These are phyloP conservation scores for Mionectes olivaceus DNA, from an alignment of 2,797 vertebrate genomes.

Conservation along the genomic window DNA sequence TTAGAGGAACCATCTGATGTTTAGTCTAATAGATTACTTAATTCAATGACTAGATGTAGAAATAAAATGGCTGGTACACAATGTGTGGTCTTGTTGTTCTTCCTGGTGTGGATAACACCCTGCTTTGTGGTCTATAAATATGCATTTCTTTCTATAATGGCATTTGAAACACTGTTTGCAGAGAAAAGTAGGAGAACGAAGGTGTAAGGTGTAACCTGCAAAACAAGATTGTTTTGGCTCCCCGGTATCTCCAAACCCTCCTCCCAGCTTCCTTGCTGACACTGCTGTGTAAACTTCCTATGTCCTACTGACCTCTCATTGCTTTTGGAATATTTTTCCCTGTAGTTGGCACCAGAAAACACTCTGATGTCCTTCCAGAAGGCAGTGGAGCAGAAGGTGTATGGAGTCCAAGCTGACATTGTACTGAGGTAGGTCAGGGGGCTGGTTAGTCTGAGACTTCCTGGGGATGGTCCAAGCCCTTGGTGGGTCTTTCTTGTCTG, in stretches of 20 bases:
- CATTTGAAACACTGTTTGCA: background rate
- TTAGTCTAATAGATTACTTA: background rate
- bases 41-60: background rate
- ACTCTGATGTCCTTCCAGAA: slow-evolving; percentile 94
- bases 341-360: slow-evolving; percentile 93
- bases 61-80: background rate
- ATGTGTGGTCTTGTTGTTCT: background rate
- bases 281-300: background rate
- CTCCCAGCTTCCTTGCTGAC: background rate
- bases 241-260: background rate
- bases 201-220: background rate
- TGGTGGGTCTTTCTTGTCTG: background rate
- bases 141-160: background rate
- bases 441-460: background rate
- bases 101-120: background rate
- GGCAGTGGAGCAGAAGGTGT: slow-evolving; percentile 88
- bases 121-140: background rate
- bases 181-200: background rate
- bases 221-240: background rate
- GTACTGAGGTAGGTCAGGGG: slow-evolving; percentile 83
- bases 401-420: slow-evolving; percentile 90
- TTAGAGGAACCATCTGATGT: background rate
- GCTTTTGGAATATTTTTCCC: background rate
- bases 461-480: background rate
- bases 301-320: background rate